Percentiles rank a stretch among this genome's conserved stretches.
Evolutionary conservation across 1,140 invertebrate genomes (phyloP).

Genomic region (Bombus huntii): DNA sequence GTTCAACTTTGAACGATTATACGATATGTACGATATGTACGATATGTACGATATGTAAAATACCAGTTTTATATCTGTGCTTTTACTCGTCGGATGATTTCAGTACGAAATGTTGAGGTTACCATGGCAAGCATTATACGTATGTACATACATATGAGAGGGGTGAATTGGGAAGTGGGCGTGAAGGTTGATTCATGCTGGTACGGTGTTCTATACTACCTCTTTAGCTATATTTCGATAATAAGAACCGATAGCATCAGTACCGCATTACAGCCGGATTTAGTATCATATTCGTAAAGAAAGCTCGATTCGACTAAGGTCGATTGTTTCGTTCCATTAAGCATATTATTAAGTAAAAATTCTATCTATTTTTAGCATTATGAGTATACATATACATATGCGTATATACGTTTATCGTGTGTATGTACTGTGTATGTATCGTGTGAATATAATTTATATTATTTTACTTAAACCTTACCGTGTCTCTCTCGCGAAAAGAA

Average conservation of each 20-base stretch:
- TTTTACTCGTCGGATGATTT: constrained; percentile 24
- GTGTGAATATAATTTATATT: no score
- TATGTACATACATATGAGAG: neutral
- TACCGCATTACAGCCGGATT: constrained; percentile 26
- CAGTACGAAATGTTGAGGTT: constrained; percentile 42
- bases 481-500: no score
- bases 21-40: neutral
- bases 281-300: neutral
- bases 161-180: constrained; percentile 51
- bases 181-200: constrained; percentile 63
- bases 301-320: neutral
- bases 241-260: constrained; percentile 36
- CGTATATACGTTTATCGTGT: neutral
- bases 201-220: constrained; percentile 43
- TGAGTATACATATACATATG: neutral
- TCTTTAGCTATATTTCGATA: constrained; percentile 40
- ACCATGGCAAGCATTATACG: constrained; percentile 7
- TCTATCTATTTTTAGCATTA: neutral
- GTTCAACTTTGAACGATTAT: no score
- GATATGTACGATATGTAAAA: neutral
- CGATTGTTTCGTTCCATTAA: neutral
- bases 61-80: neutral
- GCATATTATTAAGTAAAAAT: neutral
- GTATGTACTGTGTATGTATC: no score
- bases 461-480: no score